These are phyloP conservation scores for Probosciger aterrimus DNA, from an alignment of 2,113 vertebrate species.

Conservation along the genomic window DNA sequence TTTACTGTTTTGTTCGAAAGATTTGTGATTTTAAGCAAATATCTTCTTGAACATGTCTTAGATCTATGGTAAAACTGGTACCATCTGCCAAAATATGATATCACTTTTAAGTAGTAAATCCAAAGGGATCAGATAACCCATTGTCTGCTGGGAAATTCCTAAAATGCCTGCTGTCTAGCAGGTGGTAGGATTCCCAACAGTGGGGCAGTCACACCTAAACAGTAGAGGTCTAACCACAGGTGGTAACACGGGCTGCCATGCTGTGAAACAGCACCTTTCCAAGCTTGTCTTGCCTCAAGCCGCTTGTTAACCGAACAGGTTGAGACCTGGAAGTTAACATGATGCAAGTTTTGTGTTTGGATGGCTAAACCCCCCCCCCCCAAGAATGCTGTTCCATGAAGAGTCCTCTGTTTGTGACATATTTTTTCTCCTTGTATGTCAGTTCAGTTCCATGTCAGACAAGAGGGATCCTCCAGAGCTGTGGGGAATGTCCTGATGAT, in stretches of 20 bases:
- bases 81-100: neutral
- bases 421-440: rapidly evolving
- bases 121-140: neutral
- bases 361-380: rapidly evolving
- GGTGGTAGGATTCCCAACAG: neutral
- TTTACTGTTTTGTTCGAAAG: neutral
- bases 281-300: neutral
- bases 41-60: neutral
- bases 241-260: neutral
- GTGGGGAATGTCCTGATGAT: rapidly evolving
- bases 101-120: neutral
- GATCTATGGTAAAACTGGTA: neutral
- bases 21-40: neutral
- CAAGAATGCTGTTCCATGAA: neutral
- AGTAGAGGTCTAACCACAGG: neutral
- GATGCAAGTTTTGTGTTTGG: neutral
- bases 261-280: neutral
- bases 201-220: neutral
- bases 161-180: neutral
- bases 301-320: neutral
- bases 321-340: neutral
- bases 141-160: neutral
- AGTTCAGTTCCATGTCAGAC: neutral
- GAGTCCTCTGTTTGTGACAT: rapidly evolving
- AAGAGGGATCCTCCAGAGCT: neutral